Conservation (phyloP, 2,888 invertebrate genomes). For the Drosophila picticornis region DNA sequence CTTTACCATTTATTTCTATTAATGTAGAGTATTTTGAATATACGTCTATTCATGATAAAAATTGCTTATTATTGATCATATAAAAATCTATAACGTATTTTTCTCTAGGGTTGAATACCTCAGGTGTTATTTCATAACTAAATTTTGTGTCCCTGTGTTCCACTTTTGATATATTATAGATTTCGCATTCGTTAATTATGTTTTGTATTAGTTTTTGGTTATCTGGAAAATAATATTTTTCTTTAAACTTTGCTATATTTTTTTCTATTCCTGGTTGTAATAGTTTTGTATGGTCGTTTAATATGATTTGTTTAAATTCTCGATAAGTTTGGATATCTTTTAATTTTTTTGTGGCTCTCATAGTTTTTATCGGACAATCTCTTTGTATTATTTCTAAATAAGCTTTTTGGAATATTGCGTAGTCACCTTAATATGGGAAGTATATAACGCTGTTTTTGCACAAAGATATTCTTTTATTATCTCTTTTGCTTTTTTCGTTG, state of each 20-base stretch:
- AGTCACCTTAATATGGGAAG: no score
- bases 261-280: neutral
- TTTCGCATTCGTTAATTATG: conserved; percentile 1
- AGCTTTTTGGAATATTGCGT: no score
- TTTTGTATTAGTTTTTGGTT: neutral
- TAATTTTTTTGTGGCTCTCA: no score
- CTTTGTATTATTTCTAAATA: no score
- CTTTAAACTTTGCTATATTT: neutral
- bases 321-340: neutral
- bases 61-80: neutral
- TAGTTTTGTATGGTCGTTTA: neutral
- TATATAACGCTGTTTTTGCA: no score
- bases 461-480: neutral
- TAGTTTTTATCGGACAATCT: no score
- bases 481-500: neutral
- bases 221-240: neutral
- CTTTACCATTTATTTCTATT: neutral
- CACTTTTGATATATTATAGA: neutral
- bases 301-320: neutral
- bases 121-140: neutral
- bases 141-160: neutral
- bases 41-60: neutral
- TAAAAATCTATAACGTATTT: neutral
- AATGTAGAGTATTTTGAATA: neutral
- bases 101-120: no score